These are phyloP conservation scores for Actenoides hombroni DNA, from an alignment of 2,113 vertebrate genomes.

Conservation along the genomic window DNA sequence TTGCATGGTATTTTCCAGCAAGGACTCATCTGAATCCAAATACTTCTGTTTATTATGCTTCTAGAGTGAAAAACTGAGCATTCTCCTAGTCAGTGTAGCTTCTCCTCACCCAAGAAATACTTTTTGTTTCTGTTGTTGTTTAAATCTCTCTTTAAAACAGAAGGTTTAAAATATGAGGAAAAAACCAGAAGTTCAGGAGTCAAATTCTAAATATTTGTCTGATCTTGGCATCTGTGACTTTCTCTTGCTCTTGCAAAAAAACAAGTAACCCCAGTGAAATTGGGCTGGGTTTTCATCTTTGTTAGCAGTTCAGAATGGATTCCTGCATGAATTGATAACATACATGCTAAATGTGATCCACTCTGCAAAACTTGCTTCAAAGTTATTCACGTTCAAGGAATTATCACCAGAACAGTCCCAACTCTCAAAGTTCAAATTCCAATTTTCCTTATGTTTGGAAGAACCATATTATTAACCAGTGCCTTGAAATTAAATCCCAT, in stretches of 20 bases:
- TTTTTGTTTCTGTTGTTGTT: not conserved
- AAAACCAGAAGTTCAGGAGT: not conserved
- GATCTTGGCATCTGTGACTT: not conserved
- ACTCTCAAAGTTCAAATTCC: not conserved
- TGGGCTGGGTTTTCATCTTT: not conserved
- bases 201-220: not conserved
- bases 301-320: not conserved
- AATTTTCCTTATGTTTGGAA: not conserved
- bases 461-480: not conserved
- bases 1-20: not conserved
- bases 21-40: not conserved
- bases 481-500: not conserved
- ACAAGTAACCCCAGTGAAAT: rapidly evolving
- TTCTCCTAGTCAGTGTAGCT: not conserved
- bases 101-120: not conserved
- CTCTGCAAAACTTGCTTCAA: not conserved
- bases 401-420: not conserved
- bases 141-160: not conserved
- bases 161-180: not conserved
- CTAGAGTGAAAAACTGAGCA: not conserved
- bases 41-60: not conserved
- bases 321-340: not conserved
- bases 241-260: not conserved
- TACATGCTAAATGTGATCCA: not conserved
- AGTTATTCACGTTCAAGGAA: not conserved